These are phyloP conservation scores for Gorsachius goisagi DNA, from an alignment of 2,113 vertebrate species.

Conservation along the genomic window DNA sequence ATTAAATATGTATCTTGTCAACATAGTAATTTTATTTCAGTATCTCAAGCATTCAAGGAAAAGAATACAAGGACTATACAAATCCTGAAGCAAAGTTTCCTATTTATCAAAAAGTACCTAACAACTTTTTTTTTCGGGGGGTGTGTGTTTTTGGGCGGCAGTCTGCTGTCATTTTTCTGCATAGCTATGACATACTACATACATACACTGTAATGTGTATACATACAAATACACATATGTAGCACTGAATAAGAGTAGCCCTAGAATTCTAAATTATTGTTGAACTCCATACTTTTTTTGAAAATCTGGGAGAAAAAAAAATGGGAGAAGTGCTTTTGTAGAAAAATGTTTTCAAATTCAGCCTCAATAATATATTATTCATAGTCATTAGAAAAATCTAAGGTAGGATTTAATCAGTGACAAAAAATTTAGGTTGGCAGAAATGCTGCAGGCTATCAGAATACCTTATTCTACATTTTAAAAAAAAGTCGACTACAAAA, in stretches of 20 bases:
- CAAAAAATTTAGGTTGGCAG: not conserved
- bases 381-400: not conserved
- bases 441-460: not conserved
- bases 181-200: not conserved
- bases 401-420: not conserved
- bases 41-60: not conserved
- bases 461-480: not conserved
- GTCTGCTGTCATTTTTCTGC: not conserved
- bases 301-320: not conserved
- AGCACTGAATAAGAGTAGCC: not conserved
- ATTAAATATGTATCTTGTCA: constrained; percentile 18
- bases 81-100: not conserved
- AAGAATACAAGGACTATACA: not conserved
- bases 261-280: not conserved
- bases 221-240: not conserved
- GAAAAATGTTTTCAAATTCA: not conserved
- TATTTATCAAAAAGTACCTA: not conserved
- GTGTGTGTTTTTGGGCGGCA: not conserved
- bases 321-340: not conserved
- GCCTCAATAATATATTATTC: not conserved
- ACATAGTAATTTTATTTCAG: not conserved
- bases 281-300: not conserved
- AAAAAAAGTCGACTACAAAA: not conserved
- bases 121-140: not conserved
- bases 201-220: not conserved